A percentile compares a stretch with the other conserved stretches of the same genome.
Conservation (phyloP, 2,888 invertebrate species). For the Slavum lentiscoides region DNA sequence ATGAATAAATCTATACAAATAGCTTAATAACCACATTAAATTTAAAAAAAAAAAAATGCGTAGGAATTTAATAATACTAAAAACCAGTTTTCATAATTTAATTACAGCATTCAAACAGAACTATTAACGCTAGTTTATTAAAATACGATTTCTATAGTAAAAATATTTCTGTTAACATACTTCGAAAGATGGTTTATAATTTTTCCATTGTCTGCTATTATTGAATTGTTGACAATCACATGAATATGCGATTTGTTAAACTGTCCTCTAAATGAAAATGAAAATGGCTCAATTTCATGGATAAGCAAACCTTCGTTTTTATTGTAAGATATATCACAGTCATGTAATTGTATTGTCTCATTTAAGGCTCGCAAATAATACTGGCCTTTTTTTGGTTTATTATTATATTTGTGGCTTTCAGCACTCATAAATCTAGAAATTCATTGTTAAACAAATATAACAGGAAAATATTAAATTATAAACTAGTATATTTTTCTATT, state of each 20-base stretch:
- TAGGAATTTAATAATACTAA: no score
- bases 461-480: background rate
- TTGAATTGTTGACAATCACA: slow-evolving; percentile 82
- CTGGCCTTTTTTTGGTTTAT: slow-evolving; percentile 59
- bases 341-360: slow-evolving; percentile 78
- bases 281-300: slow-evolving; percentile 82
- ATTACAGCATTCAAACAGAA: no score
- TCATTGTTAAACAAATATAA: background rate
- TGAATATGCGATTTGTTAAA: slow-evolving; percentile 89
- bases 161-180: slow-evolving; percentile 55
- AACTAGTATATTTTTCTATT: background rate
- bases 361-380: slow-evolving; percentile 85
- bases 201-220: slow-evolving; percentile 83
- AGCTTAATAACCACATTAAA: no score
- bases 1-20: no score
- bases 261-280: slow-evolving; percentile 76
- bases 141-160: background rate
- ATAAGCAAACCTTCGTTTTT: slow-evolving; percentile 78
- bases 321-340: slow-evolving; percentile 81
- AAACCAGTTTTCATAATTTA: no score
- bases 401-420: slow-evolving; percentile 45
- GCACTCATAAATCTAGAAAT: slow-evolving; percentile 33
- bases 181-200: slow-evolving; percentile 85
- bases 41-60: no score
- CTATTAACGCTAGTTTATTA: background rate